phyloP scores from a whole-genome alignment of 2,888 invertebrate genomes.

The Caenorhabditis sp. region DNA sequence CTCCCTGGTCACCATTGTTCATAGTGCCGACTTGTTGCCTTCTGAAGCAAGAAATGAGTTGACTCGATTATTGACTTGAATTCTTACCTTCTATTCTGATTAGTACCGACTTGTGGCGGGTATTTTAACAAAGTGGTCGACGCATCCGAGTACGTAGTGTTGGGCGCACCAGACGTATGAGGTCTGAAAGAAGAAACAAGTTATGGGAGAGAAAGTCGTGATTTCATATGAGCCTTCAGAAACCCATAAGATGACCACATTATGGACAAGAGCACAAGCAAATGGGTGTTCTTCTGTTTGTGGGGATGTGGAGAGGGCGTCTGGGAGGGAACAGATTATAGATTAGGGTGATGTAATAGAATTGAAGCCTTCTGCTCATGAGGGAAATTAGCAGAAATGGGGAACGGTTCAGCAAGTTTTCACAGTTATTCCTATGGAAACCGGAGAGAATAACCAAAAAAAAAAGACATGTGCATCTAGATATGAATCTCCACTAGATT shows the following conservation, averaged over 20 bases:
- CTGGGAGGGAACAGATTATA: conserved; percentile 32
- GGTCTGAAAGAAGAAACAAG: conserved; percentile 44
- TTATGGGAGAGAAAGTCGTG: neutral
- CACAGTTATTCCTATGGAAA: neutral
- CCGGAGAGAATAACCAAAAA: neutral
- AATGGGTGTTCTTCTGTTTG: conserved; percentile 30
- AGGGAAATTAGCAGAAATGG: neutral
- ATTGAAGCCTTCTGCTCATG: conserved; percentile 16
- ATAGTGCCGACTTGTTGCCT: conserved; percentile 61
- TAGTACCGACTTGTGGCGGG: conserved; percentile 49
- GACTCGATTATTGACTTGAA: neutral
- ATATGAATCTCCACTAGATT: conserved; percentile 2
- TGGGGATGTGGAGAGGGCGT: neutral
- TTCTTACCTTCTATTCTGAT: conserved; percentile 57
- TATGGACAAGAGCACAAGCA: conserved; percentile 30
- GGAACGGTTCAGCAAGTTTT: neutral
- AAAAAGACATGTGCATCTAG: neutral
- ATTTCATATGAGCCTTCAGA: conserved; percentile 7
- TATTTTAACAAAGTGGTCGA: conserved; percentile 64
- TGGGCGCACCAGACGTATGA: conserved; percentile 54
- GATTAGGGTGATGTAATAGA: conserved; percentile 44
- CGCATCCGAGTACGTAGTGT: conserved; percentile 62
- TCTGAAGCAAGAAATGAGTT: conserved; percentile 13
- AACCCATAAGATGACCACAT: conserved; percentile 42
- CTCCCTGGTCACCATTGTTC: conserved; percentile 42